phyloP scores from a whole-genome alignment of 2,797 vertebrate species.

The Pteronotus mesoamericanus region DNA sequence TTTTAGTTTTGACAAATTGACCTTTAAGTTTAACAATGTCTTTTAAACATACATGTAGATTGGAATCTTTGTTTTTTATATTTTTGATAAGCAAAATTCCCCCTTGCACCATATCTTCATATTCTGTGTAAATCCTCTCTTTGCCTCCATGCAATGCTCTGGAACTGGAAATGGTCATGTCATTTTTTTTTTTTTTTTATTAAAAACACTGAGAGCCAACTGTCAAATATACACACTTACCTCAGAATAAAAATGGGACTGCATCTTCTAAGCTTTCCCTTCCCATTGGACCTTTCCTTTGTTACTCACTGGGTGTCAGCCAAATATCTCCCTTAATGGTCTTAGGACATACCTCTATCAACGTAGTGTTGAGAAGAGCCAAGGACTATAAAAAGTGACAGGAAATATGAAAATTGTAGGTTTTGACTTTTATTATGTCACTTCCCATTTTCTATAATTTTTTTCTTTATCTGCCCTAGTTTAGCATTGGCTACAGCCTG shows the following conservation, averaged over 20 bases:
- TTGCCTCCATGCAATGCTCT: neutral
- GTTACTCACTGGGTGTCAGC: neutral
- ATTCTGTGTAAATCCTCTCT: neutral
- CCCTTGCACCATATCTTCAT: neutral
- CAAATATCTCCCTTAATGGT: neutral
- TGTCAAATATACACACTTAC: neutral
- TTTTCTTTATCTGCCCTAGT: neutral
- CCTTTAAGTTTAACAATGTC: neutral
- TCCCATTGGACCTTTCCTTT: neutral
- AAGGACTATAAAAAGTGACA: neutral
- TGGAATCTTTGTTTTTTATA: neutral
- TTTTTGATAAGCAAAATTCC: neutral
- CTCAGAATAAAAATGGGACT: neutral
- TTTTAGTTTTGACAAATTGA: neutral
- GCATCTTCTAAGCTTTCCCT: neutral
- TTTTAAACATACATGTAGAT: neutral
- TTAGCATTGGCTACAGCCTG: neutral
- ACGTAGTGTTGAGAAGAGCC: neutral
- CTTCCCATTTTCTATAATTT: neutral
- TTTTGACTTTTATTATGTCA: slow-evolving; percentile 22
- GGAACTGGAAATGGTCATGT: neutral
- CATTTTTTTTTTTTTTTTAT: neutral
- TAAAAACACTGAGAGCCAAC: neutral
- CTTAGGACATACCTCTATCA: neutral
- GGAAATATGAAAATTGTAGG: neutral